phyloP scores from a whole-genome alignment of 2,113 vertebrate genomes.

The Rhombomys opimus region DNA sequence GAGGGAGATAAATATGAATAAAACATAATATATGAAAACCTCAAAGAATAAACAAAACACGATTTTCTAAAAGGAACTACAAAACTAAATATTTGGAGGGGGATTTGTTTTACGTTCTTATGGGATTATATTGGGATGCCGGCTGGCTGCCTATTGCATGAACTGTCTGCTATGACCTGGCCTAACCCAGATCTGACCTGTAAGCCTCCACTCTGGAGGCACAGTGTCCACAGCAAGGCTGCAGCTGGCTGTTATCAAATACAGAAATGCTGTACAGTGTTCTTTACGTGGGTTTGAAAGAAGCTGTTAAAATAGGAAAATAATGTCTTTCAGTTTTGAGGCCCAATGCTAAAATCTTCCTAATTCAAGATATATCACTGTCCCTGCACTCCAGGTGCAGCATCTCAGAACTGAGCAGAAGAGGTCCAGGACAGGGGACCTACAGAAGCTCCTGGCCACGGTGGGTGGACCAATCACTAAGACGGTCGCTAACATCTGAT shows the following conservation, averaged over 20 bases:
- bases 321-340: neutral
- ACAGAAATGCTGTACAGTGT: fast-evolving
- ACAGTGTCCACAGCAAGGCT: fast-evolving
- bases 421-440: neutral
- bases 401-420: neutral
- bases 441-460: too few species aligned
- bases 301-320: neutral
- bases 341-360: neutral
- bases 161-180: fast-evolving
- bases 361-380: neutral
- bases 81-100: neutral
- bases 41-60: too few species aligned
- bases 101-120: neutral
- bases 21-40: neutral
- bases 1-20: neutral
- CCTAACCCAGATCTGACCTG: neutral
- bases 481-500: neutral
- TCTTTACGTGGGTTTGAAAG: neutral
- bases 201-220: neutral
- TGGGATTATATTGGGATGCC: fast-evolving
- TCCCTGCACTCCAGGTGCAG: fast-evolving
- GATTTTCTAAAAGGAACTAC: neutral
- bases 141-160: fast-evolving
- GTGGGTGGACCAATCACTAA: neutral
- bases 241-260: fast-evolving